Evolutionary conservation across 2,113 vertebrate species (phyloP), one percentile per base, ranked within the genome.

Genomic region (Pseudorhombus dupliciocellatus): DNA sequence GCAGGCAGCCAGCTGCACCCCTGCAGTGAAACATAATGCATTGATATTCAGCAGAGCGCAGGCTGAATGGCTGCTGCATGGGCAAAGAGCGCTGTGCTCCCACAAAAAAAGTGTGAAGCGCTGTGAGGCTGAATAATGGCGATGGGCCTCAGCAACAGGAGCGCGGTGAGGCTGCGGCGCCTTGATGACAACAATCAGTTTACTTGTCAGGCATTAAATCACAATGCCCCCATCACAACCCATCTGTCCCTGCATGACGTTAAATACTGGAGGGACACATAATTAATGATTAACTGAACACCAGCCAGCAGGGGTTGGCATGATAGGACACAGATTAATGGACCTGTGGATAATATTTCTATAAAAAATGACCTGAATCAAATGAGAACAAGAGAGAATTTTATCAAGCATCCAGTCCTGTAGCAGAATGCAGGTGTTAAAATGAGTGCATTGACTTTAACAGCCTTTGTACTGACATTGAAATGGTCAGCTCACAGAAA

Each of bases 11-110:
- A 68, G 63, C 74, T 52, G 75, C 61, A 67, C 63, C 72, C 59
- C 48, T 15, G n/a, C 72, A 56, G 69, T 56, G 62, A 70, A 72
- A 80, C 50, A 46, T 69, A 83, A 85, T 64, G 60, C 37, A 73
- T 73, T 75, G 54, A 77, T 83, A 85, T 89, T 86, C 83, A 80
- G 80, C 85, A 75, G 78, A 57, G 42, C 67, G 40, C 58, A 24
- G 20, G 52, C 44, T 66, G 75, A 67, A 63, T 26, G 70, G 62
- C 60, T 40, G 60, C 75, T 79, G 52, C 75, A 73, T 83, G 67
- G 60, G 26, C 28, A 71, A 71, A 67, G 63, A 75, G 40, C 16
- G 40, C 26, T 28, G 70, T n/a, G 48, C 68, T 59, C 75, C 48
- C 57, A 69, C 64, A 57, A 80, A 78, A 80, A 78, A 81, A 72